Conservation (phyloP, 2,888 invertebrate species). For the Phortica okadai region DNA sequence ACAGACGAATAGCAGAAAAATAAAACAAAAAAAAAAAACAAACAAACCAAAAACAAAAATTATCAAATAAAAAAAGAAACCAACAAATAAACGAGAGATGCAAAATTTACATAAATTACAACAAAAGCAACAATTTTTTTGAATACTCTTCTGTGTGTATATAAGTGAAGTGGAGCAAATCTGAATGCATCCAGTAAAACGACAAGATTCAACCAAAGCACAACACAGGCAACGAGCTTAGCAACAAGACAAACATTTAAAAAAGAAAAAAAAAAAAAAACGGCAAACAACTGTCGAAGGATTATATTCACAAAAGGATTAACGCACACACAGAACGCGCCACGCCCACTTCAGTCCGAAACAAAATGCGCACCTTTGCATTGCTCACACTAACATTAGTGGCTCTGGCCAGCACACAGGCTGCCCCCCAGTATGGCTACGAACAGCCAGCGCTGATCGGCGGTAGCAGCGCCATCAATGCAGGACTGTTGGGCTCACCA, state of each 20-base stretch:
- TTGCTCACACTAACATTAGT: conserved; percentile 50
- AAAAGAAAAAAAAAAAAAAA: neutral
- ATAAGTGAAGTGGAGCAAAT: conserved; percentile 65
- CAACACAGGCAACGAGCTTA: conserved; percentile 16
- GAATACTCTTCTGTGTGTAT: conserved; percentile 53
- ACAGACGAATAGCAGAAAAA: neutral
- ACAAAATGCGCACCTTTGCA: conserved; percentile 56
- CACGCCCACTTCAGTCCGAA: conserved; percentile 25
- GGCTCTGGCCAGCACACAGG: conserved; percentile 69
- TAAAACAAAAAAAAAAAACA: neutral
- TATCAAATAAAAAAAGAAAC: neutral
- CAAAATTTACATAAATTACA: conserved; percentile 63
- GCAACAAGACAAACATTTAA: neutral
- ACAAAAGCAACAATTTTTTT: conserved; percentile 38
- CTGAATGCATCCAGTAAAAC: conserved; percentile 66
- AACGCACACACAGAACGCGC: conserved; percentile 41
- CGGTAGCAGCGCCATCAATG: conserved; percentile 32
- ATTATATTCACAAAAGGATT: conserved; percentile 14
- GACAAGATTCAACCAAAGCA: conserved; percentile 52
- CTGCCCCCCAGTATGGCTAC: conserved; percentile 72
- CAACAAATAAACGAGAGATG: neutral
- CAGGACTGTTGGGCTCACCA: conserved; percentile 34
- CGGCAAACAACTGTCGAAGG: too few species aligned
- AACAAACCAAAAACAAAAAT: neutral
- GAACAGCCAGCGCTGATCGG: conserved; percentile 50